A percentile compares a stretch with the other conserved stretches of the same genome.
Evolutionary conservation across 2,888 invertebrate genomes (phyloP).

Genomic region (Villa cingulata): DNA sequence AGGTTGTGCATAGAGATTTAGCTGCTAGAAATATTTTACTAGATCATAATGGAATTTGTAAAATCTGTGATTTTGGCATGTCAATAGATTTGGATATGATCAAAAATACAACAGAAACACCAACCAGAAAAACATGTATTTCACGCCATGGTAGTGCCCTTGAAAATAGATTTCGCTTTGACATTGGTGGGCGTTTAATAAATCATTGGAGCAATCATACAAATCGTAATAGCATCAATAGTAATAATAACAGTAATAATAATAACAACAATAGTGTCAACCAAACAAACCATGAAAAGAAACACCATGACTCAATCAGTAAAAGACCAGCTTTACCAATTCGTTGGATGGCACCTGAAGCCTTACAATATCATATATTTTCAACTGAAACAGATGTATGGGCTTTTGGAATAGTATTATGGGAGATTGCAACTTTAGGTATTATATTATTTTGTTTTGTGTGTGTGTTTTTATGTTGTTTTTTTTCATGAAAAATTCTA

Average conservation of each 20-base stretch:
- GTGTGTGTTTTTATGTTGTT: too few relatives aligned
- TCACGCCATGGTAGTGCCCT: constrained; percentile 23
- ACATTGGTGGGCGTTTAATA: constrained; percentile 30
- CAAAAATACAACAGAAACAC: constrained; percentile 22
- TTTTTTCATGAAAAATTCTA: not conserved
- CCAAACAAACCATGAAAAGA: constrained; percentile 12
- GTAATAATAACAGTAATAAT: constrained; percentile 15
- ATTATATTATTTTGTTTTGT: constrained; percentile 13
- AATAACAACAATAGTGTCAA: too few relatives aligned
- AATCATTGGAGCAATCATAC: constrained; percentile 25
- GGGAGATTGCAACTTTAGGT: constrained; percentile 81
- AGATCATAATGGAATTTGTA: constrained; percentile 73
- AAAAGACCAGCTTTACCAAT: constrained; percentile 34
- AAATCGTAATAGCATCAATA: constrained; percentile 18
- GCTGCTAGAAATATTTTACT: constrained; percentile 72
- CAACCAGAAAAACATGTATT: constrained; percentile 18
- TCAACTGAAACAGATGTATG: constrained; percentile 74
- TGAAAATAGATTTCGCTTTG: constrained; percentile 24
- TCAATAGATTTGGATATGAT: constrained; percentile 48
- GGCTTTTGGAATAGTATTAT: constrained; percentile 74
- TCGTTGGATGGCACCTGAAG: constrained; percentile 76
- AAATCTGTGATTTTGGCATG: constrained; percentile 81
- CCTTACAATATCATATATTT: constrained; percentile 61
- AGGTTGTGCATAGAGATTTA: constrained; percentile 76
- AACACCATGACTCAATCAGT: constrained; percentile 28